These are phyloP conservation scores for Polydrusus pterygomalis DNA, from an alignment of 2,888 invertebrate genomes.

Conservation along the genomic window DNA sequence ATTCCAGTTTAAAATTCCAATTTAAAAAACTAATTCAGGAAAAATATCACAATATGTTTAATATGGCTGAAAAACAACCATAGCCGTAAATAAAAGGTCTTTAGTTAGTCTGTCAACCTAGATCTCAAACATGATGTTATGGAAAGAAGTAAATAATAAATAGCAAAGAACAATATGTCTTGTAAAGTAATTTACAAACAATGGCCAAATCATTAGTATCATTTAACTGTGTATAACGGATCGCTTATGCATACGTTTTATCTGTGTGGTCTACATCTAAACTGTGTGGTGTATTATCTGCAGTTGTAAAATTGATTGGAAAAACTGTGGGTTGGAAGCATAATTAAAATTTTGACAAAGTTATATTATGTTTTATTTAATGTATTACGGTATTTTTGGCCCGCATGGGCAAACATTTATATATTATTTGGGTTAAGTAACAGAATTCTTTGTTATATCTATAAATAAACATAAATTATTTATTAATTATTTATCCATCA, in stretches of 20 bases:
- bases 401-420: slow-evolving; percentile 40
- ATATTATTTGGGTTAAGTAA: slow-evolving; percentile 46
- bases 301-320: slow-evolving; percentile 24
- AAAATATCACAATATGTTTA: not conserved
- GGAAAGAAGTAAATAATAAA: slow-evolving; percentile 26
- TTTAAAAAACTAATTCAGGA: too few relatives aligned
- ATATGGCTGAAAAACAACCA: not conserved
- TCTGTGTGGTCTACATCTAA: slow-evolving; percentile 48
- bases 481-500: not conserved
- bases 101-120: slow-evolving; percentile 33
- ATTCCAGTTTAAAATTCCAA: too few relatives aligned
- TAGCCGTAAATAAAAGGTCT: slow-evolving; percentile 15
- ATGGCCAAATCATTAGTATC: slow-evolving; percentile 59
- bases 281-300: slow-evolving; percentile 21
- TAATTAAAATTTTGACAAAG: slow-evolving; percentile 32
- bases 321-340: slow-evolving; percentile 26
- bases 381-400: slow-evolving; percentile 45
- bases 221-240: slow-evolving; percentile 52
- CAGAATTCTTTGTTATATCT: slow-evolving; percentile 28
- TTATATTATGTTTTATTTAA: slow-evolving; percentile 48
- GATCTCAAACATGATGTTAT: slow-evolving; percentile 27
- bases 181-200: slow-evolving; percentile 59
- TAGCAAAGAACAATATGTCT: slow-evolving; percentile 28
- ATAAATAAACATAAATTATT: slow-evolving; percentile 18
- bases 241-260: slow-evolving; percentile 35